Evolutionary conservation across 2,888 invertebrate species (phyloP).

Genomic region (Myopa tessellatipennis): DNA sequence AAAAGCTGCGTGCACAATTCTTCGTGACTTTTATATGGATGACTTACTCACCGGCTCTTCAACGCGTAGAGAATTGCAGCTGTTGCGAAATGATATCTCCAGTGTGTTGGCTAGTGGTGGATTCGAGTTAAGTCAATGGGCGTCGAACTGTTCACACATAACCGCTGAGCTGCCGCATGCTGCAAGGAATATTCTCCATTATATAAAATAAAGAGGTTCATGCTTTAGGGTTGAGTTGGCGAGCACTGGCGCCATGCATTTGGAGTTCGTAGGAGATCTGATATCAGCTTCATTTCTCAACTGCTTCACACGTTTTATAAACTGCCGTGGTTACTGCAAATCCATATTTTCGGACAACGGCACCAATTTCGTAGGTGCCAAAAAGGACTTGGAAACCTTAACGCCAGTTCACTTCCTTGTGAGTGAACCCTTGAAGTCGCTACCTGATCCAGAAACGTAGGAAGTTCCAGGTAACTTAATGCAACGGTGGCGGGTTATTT

Average conservation of each 20-base stretch:
- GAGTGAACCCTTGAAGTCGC: too few relatives aligned
- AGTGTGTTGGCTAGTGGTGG: conserved; percentile 12
- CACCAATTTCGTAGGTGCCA: too few relatives aligned
- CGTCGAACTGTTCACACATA: conserved; percentile 14
- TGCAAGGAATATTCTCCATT: background rate
- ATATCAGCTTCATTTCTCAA: background rate
- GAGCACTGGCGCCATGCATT: conserved; percentile 13
- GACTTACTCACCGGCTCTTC: conserved; percentile 18
- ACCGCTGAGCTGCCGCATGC: background rate
- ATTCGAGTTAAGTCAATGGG: conserved; percentile 22
- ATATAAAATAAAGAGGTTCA: background rate
- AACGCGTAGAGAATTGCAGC: conserved; percentile 87
- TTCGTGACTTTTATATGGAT: background rate
- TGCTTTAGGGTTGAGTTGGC: too few relatives aligned
- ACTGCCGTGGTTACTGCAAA: background rate
- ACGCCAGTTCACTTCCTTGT: too few relatives aligned
- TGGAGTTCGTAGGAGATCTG: conserved; percentile 2
- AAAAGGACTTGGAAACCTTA: too few relatives aligned
- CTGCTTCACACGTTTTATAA: background rate
- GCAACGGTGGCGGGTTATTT: too few relatives aligned
- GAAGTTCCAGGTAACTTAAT: too few relatives aligned
- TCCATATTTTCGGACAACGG: background rate
- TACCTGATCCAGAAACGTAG: too few relatives aligned
- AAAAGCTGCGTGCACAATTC: conserved; percentile 5
- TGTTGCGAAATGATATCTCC: conserved; percentile 65